phyloP scores from a whole-genome alignment of 2,797 vertebrate genomes.

The Ctenosaura bakeri region DNA sequence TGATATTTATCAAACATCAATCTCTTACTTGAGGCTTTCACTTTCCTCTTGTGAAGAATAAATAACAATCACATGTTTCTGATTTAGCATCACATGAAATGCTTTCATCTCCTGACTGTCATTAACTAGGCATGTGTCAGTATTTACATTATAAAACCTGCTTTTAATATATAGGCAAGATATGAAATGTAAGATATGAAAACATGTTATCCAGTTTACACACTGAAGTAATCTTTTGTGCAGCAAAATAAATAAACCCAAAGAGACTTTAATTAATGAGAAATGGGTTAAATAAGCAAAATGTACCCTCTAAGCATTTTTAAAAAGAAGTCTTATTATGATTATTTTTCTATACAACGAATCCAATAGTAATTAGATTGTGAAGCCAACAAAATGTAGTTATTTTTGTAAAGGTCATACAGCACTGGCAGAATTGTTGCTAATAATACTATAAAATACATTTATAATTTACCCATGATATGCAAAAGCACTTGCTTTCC shows the following conservation, averaged over 20 bases:
- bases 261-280: slow-evolving; percentile 3
- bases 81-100: slow-evolving; percentile 24
- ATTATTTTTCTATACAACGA: neutral
- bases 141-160: slow-evolving; percentile 30
- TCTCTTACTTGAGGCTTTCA: neutral
- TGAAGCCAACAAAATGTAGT: neutral
- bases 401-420: neutral
- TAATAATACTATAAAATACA: neutral
- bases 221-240: neutral
- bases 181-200: slow-evolving; percentile 37
- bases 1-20: slow-evolving; percentile 46
- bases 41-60: slow-evolving; percentile 17
- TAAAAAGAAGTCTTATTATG: too few species aligned
- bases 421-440: neutral
- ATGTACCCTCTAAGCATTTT: neutral
- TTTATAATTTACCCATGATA: neutral
- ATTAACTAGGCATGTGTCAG: slow-evolving; percentile 39
- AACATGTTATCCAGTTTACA: neutral
- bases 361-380: neutral
- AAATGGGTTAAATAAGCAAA: slow-evolving; percentile 13
- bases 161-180: slow-evolving; percentile 45
- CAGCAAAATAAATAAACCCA: neutral
- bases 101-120: slow-evolving; percentile 32
- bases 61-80: slow-evolving; percentile 33
- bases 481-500: neutral